Base-by-base conservation (phyloP, 2,113 vertebrate species). In the Psilopogon haemacephalus region DNA sequence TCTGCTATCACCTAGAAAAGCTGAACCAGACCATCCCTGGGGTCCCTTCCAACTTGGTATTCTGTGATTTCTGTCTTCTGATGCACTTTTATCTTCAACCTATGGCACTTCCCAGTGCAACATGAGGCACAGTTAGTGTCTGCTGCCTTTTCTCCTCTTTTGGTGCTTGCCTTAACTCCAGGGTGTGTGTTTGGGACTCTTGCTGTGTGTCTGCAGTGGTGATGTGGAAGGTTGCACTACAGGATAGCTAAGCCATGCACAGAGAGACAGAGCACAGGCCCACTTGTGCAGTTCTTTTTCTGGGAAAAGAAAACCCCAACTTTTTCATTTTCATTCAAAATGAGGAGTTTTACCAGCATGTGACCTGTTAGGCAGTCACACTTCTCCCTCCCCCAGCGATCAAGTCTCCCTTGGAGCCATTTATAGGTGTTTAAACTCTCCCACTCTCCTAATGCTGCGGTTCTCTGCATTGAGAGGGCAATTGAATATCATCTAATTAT, bases 81-180 rank as follows among this genome's bases (percentile, higher is more conserved):
- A 59, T 11, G 11, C 32, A 16, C 59, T 91, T 74, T 79, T 52
- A 1, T 58, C 68, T 44, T 3, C 56, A 93, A 6, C 18, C 24
- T 12, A 5, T 35, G 37, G 7, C 0, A 0, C 28, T n/a, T n/a
- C 18, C 54, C n/a, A 1, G 1, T 4, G 55, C 33, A 32, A 8
- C 15, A 6, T 3, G 30, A 37, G 37, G 54, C 55, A 46, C 4
- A 9, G 16, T 5, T 6, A 46, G 37, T 32, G 12, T 19, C 71
- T 59, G 28, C 32, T 55, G 10, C 8, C 19, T 60, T 8, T 55
- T 44, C 24, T 35, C 5, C 48, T 54, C 38, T 17, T 33, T 40
- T 35, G 26, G 18, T 59, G n/a, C 30, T 73, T 33, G 30, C 18
- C 9, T 33, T 21, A 2, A n/a, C 40, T 16, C 13, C 32, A 10